Conservation (phyloP, 2,797 vertebrate genomes). For the Diplodus puntazzo region DNA sequence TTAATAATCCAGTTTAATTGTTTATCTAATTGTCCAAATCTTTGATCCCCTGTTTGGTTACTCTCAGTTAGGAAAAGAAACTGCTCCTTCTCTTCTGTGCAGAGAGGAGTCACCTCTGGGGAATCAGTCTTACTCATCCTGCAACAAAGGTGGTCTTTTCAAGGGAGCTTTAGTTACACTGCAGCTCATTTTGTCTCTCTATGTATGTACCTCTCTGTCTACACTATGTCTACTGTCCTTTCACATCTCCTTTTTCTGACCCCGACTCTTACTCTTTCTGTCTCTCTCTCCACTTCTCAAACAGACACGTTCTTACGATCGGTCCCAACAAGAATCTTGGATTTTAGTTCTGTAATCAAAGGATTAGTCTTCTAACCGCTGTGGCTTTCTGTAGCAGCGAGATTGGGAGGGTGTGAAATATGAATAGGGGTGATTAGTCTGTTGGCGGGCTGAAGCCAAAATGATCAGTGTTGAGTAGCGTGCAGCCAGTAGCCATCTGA, state of each 20-base stretch:
- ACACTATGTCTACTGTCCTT: conserved; percentile 18
- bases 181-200: conserved; percentile 13
- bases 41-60: conserved; percentile 7
- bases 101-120: conserved; percentile 27
- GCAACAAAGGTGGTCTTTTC: conserved; percentile 47
- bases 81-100: background rate
- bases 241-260: background rate
- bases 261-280: background rate
- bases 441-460: conserved; percentile 47
- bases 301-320: conserved; percentile 44
- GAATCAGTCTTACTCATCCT: conserved; percentile 35
- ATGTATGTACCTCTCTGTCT: conserved; percentile 12
- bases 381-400: conserved; percentile 33
- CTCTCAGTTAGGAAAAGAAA: conserved; percentile 8
- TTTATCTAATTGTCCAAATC: background rate
- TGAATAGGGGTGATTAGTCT: conserved; percentile 65
- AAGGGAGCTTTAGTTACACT: conserved; percentile 40
- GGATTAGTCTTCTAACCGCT: conserved; percentile 60
- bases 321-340: conserved; percentile 53
- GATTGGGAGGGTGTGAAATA: conserved; percentile 67
- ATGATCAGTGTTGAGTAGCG: conserved; percentile 49
- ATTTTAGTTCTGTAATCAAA: conserved; percentile 61
- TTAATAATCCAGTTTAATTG: background rate
- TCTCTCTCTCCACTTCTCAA: background rate
- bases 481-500: conserved; percentile 60